Percentiles rank a stretch among this genome's conserved stretches.
phyloP scores from a whole-genome alignment of 2,797 vertebrate species.

The Sciaenops ocellatus region DNA sequence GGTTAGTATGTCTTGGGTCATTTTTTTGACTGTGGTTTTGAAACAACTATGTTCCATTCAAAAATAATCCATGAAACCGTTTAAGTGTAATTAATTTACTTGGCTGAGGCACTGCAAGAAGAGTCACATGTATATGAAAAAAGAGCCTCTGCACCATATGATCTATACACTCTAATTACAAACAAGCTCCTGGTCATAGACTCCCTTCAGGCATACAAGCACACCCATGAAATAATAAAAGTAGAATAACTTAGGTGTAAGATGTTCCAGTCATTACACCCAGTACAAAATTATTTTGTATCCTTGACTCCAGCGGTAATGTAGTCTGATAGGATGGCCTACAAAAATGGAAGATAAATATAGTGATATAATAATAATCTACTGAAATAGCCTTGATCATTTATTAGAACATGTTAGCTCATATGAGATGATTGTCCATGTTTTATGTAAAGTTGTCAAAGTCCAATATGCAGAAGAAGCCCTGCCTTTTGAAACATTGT shows the following conservation, averaged over 20 bases:
- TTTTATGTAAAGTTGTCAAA: not conserved
- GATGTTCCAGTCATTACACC: not conserved
- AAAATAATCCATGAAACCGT: not conserved
- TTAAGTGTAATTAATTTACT: not conserved
- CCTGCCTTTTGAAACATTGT: not conserved
- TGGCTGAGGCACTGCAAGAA: not conserved
- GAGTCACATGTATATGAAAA: not conserved
- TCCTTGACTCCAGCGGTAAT: not conserved
- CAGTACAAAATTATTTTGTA: not conserved
- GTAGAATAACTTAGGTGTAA: not conserved
- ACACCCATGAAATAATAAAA: not conserved
- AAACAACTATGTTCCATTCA: not conserved
- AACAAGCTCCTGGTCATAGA: no score
- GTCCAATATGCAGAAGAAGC: not conserved
- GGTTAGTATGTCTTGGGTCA: not conserved
- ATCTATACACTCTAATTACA: no score
- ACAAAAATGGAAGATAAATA: not conserved
- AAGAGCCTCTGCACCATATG: not conserved
- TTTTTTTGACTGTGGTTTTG: constrained; percentile 1
- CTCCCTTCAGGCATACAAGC: not conserved
- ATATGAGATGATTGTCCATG: not conserved
- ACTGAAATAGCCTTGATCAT: not conserved
- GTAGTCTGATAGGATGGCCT: not conserved
- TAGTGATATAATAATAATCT: not conserved
- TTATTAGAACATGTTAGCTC: not conserved